Conservation (phyloP, 2,888 invertebrate species). For the Dione vanillae region DNA sequence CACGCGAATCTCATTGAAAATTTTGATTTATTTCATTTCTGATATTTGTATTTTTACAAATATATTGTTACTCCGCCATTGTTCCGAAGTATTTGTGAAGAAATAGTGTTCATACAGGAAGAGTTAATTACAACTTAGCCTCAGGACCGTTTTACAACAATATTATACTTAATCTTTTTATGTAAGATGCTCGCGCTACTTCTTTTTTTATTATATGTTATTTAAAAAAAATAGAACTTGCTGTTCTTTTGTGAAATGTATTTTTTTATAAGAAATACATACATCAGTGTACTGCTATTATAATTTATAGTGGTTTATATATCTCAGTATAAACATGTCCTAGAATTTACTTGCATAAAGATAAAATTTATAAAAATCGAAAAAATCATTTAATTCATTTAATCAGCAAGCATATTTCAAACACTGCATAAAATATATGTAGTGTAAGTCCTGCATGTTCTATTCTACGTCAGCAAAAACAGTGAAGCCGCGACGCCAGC, state of each 20-base stretch:
- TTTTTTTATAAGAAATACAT: background rate
- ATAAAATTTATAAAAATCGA: too few species aligned
- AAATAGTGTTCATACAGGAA: constrained; percentile 20
- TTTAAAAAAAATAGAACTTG: background rate
- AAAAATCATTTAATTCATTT: too few species aligned
- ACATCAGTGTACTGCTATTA: background rate
- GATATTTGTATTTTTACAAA: too few species aligned
- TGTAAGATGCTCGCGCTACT: constrained; percentile 1
- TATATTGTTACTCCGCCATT: too few species aligned
- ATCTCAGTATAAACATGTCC: background rate
- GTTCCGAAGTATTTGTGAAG: background rate
- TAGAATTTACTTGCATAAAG: background rate
- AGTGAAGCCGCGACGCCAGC: background rate
- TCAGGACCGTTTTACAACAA: constrained; percentile 21
- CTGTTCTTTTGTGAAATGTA: background rate
- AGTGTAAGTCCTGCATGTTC: too few species aligned
- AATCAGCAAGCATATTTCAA: too few species aligned
- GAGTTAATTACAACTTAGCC: constrained; percentile 21
- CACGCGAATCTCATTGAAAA: too few species aligned
- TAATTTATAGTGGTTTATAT: background rate
- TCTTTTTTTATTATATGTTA: background rate
- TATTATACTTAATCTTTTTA: constrained; percentile 7
- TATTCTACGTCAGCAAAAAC: too few species aligned
- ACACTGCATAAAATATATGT: too few species aligned
- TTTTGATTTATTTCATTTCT: too few species aligned